Base-by-base conservation (phyloP, 2,888 invertebrate species). In the Thereva unica region DNA sequence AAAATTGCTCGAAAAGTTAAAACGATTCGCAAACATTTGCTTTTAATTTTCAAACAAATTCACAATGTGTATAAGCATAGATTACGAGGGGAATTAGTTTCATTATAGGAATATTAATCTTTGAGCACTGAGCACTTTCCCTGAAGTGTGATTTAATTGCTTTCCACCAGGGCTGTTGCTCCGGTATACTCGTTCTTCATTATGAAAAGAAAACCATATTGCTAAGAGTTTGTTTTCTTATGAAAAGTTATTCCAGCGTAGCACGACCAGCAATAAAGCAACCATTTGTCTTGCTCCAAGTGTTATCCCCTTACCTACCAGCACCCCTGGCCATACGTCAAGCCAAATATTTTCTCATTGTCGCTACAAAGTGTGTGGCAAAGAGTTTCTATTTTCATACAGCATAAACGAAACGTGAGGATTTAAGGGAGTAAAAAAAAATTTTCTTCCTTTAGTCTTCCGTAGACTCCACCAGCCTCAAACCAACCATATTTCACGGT, bases 271-370 rank as follows among this genome's bases (percentile, higher is more conserved):
- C 56, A 56, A 56, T 56, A 56, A 56, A 56, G 42, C 34, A 37
- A 35, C 56, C 56, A 56, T 56, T 56, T 56, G 56, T 56, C 56
- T 56, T 44, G 56, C 56, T 56, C 42, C 35, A 34, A 56, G 45
- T 56, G 42, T 10, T 41, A 56, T 44, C 56, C 23, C 23, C 23
- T 23, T 44, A 44, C 34, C 56, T 56, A 23, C 56, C 9, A 44
- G 6, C 35, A 44, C 56, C 42, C 23, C 56, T 56, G 42, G 10
- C 35, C 37, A 42, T 44, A 56, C 42, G 12, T 38, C 37, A 23
- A 34, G 44, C 56, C 44, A 44, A 56, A 56, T 56, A 56, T 56
- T 45, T 56, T 44, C 56, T 56, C 56, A 56, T 56, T 56, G 56
- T 56, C 45, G 56, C 44, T 7, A 9, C n/a, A 45, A 56, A 56